Evolutionary conservation across 2,888 invertebrate genomes (phyloP).

Genomic region (Hypomecis atomaria): DNA sequence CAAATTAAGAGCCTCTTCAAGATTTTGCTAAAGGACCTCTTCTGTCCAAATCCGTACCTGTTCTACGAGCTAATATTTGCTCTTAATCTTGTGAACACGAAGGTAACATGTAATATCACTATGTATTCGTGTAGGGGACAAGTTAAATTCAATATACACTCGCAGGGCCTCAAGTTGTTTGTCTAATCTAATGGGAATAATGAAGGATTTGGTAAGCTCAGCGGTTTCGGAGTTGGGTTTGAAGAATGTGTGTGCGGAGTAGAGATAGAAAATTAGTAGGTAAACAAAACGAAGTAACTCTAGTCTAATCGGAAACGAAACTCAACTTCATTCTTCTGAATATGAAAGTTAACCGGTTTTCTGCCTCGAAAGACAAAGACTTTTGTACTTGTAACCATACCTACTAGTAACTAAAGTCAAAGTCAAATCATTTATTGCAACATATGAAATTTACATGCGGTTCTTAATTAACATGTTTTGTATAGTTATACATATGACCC

Average conservation of each 20-base stretch:
- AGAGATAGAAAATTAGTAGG: not conserved
- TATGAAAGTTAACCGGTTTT: no score
- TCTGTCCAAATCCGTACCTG: not conserved
- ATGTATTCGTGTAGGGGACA: conserved; percentile 7
- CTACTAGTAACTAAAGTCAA: no score
- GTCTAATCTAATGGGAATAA: conserved; percentile 13
- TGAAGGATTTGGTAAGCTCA: not conserved
- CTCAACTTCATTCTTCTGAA: no score
- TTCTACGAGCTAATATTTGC: conserved; percentile 35
- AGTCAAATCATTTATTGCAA: no score
- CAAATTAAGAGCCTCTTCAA: no score
- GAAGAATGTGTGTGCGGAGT: not conserved
- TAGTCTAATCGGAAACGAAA: no score
- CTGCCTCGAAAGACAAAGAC: no score
- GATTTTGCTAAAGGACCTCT: not conserved
- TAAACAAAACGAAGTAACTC: no score
- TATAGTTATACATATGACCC: no score
- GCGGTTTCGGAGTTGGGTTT: not conserved
- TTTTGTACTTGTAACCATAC: no score
- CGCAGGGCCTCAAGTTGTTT: conserved; percentile 5
- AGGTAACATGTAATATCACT: conserved; percentile 13
- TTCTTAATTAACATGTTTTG: no score
- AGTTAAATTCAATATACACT: conserved; percentile 16
- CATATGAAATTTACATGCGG: no score
- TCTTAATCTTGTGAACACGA: conserved; percentile 32